Base-by-base conservation (phyloP, 2,888 invertebrate genomes). In the Leptinotarsa juncta region DNA sequence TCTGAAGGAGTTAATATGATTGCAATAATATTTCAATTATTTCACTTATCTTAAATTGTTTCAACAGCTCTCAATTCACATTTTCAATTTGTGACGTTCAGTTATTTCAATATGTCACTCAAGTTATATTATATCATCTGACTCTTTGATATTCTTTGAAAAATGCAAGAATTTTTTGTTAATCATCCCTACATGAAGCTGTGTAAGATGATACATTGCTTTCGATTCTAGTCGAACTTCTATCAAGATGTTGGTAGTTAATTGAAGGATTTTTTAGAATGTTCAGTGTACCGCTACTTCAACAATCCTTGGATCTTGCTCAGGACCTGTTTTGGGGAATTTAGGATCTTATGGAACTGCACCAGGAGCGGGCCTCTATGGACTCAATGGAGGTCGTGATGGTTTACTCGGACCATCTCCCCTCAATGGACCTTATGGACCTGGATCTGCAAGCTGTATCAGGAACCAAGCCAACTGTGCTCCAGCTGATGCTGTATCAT, bases 401-500 rank as follows among this genome's bases (percentile, higher is more conserved):
- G 53, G 57, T 23, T 57, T 57, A 57, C 57, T 57, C 3, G 26
- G 57, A 57, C 26, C 26, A 20, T 10, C 42, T 20, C 65, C 71
- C 16, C 66, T 48, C 16, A 67, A 50, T 32, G 62, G 62, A 62
- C 32, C 62, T 3, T 62, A 10, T n/a, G 62, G 62, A 62, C 32
- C 62, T 62, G 72, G 71, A 53, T 65, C 57, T 16, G 50, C 50
- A 5, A 5, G 42, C 14, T 62, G 66, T 18, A 20, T n/a, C n/a
- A 32, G 32, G 16, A 53, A 60, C n/a, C n/a, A 65, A 32, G 75
- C 67, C 23, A 70, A 49, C 18, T 70, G 70, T 3, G 78, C 81
- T 12, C 87, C 90, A 7, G 90, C 90, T 0, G 90, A 90, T 84
- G 87, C 90, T 10, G 88, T 90, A 1, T 90, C 90, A 57, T 82